Evolutionary conservation across 2,113 vertebrate species (phyloP).

Genomic region (Rhadina sibilatrix): DNA sequence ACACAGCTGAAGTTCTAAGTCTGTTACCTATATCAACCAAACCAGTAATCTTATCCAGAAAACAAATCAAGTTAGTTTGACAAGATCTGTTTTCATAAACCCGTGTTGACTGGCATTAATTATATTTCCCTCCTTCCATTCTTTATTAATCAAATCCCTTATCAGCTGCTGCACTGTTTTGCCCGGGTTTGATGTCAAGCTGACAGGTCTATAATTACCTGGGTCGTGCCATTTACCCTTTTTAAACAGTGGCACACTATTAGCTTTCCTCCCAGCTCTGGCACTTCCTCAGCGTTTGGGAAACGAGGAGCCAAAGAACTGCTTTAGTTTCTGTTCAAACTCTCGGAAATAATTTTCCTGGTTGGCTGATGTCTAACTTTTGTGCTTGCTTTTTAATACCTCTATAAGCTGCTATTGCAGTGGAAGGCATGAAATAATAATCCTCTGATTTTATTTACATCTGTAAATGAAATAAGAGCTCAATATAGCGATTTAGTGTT

Average conservation of each 20-base stretch:
- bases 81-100: slow-evolving; percentile 55
- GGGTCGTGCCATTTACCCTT: slow-evolving; percentile 56
- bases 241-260: slow-evolving; percentile 46
- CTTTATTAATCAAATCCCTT: slow-evolving; percentile 62
- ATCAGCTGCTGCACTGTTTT: slow-evolving; percentile 57
- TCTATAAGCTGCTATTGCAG: neutral
- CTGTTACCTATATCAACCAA: slow-evolving; percentile 34
- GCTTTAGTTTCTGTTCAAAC: neutral
- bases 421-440: neutral
- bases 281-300: neutral
- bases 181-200: slow-evolving; percentile 36
- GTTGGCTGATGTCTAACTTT: neutral
- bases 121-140: slow-evolving; percentile 50
- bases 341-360: neutral
- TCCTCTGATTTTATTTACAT: neutral
- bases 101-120: slow-evolving; percentile 61
- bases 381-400: neutral
- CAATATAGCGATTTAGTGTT: neutral
- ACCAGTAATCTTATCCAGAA: slow-evolving; percentile 54
- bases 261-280: slow-evolving; percentile 27
- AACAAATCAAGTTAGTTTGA: slow-evolving; percentile 52
- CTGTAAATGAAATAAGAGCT: neutral
- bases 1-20: neutral
- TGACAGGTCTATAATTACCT: slow-evolving; percentile 67
- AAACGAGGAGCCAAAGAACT: neutral